These are phyloP conservation scores for Antheraea yamamai DNA, from an alignment of 2,888 invertebrate genomes.

Conservation along the genomic window DNA sequence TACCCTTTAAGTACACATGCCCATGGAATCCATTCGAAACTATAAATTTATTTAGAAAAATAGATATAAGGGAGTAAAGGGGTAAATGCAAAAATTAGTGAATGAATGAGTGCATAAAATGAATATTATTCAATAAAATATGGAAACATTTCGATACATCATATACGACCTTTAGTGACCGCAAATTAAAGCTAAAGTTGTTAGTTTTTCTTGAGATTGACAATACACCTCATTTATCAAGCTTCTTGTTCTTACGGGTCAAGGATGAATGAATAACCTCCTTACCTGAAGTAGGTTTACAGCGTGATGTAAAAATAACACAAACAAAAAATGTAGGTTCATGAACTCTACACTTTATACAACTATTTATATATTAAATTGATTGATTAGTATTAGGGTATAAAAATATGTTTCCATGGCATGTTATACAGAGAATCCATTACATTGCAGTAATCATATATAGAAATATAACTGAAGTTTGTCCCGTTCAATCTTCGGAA, in stretches of 20 bases:
- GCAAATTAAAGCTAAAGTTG: neutral
- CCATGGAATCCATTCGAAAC: neutral
- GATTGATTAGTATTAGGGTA: neutral
- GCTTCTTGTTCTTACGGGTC: neutral
- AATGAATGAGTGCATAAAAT: neutral
- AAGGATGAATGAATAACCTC: slow-evolving; percentile 2
- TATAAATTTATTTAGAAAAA: no score
- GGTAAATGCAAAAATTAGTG: neutral
- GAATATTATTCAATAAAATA: no score
- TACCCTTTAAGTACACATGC: neutral
- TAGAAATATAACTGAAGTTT: no score
- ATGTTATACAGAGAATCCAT: neutral
- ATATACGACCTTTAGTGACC: neutral
- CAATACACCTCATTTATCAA: neutral
- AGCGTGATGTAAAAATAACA: neutral
- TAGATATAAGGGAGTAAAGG: neutral
- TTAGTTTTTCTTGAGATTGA: neutral
- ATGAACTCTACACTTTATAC: neutral
- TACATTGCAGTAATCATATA: neutral
- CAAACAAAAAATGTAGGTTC: neutral
- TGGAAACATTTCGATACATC: no score
- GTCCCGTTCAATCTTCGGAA: no score
- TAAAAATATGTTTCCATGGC: neutral
- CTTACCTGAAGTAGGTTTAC: neutral
- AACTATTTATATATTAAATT: neutral